Evolutionary conservation across 2,797 vertebrate genomes (phyloP).

Genomic region (Coracias cyanogaster): DNA sequence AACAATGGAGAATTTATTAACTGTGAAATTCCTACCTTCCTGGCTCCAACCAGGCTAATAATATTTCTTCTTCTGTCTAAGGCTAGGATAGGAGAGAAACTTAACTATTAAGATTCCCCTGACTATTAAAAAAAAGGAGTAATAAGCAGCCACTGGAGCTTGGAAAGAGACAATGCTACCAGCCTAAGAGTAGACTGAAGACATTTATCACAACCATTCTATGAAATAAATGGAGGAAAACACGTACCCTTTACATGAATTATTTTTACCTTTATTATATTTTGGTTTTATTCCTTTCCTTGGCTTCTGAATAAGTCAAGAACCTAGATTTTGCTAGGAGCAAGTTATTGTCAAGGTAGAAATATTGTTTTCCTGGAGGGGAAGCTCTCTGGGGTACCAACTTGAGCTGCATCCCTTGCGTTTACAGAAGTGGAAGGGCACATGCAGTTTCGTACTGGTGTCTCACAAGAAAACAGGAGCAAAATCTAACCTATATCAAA

Average conservation of each 20-base stretch:
- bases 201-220: not conserved
- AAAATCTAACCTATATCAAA: not conserved
- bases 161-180: not conserved
- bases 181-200: not conserved
- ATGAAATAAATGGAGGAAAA: not conserved
- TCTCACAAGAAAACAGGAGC: not conserved
- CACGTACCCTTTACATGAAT: not conserved
- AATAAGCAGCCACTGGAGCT: not conserved
- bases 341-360: not conserved
- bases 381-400: not conserved
- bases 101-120: conserved; percentile 35
- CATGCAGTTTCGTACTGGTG: not conserved
- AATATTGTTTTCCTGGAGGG: not conserved
- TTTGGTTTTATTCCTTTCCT: not conserved
- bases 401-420: not conserved
- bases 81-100: not conserved
- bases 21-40: conserved; percentile 68
- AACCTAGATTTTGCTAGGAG: not conserved
- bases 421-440: not conserved
- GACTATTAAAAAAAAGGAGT: not conserved
- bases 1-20: conserved; percentile 62
- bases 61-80: conserved; percentile 60
- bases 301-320: not conserved
- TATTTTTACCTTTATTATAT: not conserved
- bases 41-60: conserved; percentile 58